A percentile compares a stretch with the other conserved stretches of the same genome.
phyloP scores from a whole-genome alignment of 1,140 invertebrate species.

The Lamellibrachia luymesi region DNA sequence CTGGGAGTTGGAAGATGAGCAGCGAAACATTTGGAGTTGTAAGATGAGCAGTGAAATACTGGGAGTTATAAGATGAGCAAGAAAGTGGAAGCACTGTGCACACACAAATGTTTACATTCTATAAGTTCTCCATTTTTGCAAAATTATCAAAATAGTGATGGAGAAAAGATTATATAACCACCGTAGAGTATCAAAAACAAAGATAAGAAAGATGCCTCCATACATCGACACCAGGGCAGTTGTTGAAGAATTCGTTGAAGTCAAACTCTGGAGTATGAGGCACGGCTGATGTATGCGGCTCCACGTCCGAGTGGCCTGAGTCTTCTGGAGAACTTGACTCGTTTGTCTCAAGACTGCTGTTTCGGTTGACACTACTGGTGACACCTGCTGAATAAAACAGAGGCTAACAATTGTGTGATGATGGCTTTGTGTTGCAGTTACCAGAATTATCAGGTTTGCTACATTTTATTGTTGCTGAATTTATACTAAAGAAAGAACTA shows the following conservation, averaged over 20 bases:
- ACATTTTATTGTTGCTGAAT: neutral
- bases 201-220: neutral
- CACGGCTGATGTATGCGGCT: neutral
- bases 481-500: neutral
- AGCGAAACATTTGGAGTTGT: neutral
- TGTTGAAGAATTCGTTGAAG: conserved; percentile 71
- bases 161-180: neutral
- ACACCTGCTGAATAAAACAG: neutral
- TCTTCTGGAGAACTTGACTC: conserved; percentile 43
- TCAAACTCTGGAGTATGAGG: conserved; percentile 62
- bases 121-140: neutral
- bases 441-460: no score
- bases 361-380: conserved; percentile 41
- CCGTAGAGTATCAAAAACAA: neutral
- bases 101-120: neutral
- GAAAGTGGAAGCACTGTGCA: neutral
- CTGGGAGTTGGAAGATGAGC: neutral
- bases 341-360: conserved; percentile 43
- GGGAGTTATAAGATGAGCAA: neutral
- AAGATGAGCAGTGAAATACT: neutral
- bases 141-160: neutral
- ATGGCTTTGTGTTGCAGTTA: neutral
- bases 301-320: conserved; percentile 15
- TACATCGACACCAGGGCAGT: conserved; percentile 38
- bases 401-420: neutral